Evolutionary conservation across 2,797 vertebrate genomes (phyloP).

Genomic region (Phrynocephalus forsythii): DNA sequence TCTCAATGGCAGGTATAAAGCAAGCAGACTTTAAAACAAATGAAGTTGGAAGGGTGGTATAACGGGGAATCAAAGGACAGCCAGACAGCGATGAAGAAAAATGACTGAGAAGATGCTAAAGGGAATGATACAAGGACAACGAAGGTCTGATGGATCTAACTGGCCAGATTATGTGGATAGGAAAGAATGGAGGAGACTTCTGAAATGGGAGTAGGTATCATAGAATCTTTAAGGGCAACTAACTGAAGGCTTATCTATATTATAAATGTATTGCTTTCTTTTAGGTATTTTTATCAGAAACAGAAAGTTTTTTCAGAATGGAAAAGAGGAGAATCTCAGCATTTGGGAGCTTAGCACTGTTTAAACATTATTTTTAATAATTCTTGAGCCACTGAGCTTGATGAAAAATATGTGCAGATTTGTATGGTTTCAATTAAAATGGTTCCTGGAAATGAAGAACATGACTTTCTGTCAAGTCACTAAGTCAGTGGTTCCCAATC

Average conservation of each 20-base stretch:
- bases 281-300: background rate
- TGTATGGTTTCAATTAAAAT: too few species aligned
- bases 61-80: constrained; percentile 7
- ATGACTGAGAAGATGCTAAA: background rate
- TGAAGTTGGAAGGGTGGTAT: constrained; percentile 14
- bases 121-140: background rate
- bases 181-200: background rate
- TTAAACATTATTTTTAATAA: background rate
- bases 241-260: background rate
- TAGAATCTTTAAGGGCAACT: background rate
- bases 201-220: background rate
- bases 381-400: background rate
- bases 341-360: background rate
- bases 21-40: constrained; percentile 7
- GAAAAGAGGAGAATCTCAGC: background rate
- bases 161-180: background rate
- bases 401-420: background rate
- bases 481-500: too few species aligned
- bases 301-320: too few species aligned
- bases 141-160: background rate
- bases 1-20: background rate
- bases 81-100: background rate
- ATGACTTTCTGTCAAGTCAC: background rate
- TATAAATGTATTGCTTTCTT: background rate
- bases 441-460: background rate